Evolutionary conservation across 2,888 invertebrate species (phyloP), one percentile per base, ranked within the genome.

Genomic region (Stegophylla sp.): DNA sequence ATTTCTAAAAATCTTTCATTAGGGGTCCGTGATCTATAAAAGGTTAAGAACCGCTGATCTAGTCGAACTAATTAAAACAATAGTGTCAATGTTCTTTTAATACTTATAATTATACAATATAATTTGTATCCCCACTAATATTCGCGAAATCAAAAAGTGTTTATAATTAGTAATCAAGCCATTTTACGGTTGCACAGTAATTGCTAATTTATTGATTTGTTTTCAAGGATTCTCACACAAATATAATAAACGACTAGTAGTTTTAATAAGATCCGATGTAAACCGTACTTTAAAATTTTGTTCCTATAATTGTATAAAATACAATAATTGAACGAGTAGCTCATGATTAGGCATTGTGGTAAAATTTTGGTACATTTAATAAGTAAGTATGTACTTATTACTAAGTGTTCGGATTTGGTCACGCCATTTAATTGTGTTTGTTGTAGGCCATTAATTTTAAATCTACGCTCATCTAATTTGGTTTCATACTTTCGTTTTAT

Each of bases 111-210:
- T 43, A n/a, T 17, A 53, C 20, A n/a, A 20, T 12, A 3, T 56
- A 13, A n/a, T n/a, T 43, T 69, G 48, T 51, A 4, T 12, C n/a
- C n/a, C n/a, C n/a, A n/a, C 23, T 66, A 15, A 41, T 71, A 53
- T 23, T 23, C 53, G 20, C 23, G 15, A 53, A 41, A 71, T 41
- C 20, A 53, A 71, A 15, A 53, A 53, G 41, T 71, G 53, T 71
- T 53, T 71, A 41, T 71, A 71, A 71, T 53, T 23, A 56, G 20
- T 41, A 53, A 53, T 71, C 41, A 41, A 71, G 34, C 34, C 17
- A 53, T 53, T 71, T 71, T 71, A 71, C 20, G 71, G 41, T 20
- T 53, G 34, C 7, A 53, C 28, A 28, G 34, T 34, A 34, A 34
- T 56, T 56, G 23, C 17, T 15, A 43, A 41, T 10, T 34, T 10